Evolutionary conservation across 2,113 vertebrate species (phyloP).

Genomic region (Murina feae): DNA sequence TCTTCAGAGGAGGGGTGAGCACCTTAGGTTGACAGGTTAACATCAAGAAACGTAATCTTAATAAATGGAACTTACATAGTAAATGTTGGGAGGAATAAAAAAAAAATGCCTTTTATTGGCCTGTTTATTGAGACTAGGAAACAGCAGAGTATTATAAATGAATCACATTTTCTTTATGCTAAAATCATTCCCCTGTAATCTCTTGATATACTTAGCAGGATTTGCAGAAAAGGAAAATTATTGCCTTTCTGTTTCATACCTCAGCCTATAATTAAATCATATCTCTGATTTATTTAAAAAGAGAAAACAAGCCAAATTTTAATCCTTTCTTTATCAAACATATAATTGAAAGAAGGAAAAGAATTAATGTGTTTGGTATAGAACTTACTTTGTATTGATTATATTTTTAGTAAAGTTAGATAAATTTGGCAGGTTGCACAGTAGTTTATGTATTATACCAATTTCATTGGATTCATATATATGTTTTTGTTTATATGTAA

Average conservation of each 20-base stretch:
- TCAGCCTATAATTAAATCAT: not conserved
- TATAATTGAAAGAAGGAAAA: not conserved
- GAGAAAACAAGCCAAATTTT: not conserved
- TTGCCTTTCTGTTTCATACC: not conserved
- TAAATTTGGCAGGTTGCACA: not conserved
- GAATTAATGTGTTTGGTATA: not conserved
- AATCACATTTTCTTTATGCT: not conserved
- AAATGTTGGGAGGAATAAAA: not conserved
- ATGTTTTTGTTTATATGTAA: not conserved
- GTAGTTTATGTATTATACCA: not conserved
- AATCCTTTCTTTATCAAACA: not conserved
- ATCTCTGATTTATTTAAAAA: not conserved
- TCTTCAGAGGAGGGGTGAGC: constrained; percentile 28
- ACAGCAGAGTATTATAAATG: not conserved
- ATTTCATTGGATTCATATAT: not conserved
- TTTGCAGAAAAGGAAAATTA: not conserved
- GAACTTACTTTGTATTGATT: not conserved
- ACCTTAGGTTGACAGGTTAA: constrained; percentile 38
- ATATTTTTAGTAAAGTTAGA: constrained; percentile 19
- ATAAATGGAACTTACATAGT: constrained; percentile 27
- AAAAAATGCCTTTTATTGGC: not conserved
- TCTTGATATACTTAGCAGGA: not conserved
- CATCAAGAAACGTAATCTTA: constrained; percentile 49
- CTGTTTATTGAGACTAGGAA: not conserved
- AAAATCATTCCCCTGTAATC: not conserved